phyloP scores from a whole-genome alignment of 2,888 invertebrate species.

The Eristalis intricaria region DNA sequence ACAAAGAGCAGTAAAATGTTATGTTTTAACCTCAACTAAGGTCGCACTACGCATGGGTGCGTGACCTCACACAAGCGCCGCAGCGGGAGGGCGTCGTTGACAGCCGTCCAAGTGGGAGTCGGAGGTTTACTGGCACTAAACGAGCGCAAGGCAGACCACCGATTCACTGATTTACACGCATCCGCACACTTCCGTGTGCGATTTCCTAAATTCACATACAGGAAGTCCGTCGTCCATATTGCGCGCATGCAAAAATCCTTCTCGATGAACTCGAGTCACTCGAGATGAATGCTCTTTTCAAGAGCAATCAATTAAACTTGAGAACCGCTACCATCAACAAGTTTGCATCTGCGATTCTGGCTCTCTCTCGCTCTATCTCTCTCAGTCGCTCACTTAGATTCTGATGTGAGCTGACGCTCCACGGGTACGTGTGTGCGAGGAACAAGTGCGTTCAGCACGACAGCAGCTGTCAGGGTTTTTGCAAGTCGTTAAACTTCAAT shows the following conservation, averaged over 20 bases:
- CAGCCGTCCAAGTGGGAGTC: conserved; percentile 25
- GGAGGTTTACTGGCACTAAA: not conserved
- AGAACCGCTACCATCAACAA: conserved; percentile 52
- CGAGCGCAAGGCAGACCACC: conserved; percentile 41
- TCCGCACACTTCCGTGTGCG: conserved; percentile 41
- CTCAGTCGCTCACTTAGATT: conserved; percentile 34
- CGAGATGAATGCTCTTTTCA: conserved; percentile 62
- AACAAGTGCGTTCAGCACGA: conserved; percentile 34
- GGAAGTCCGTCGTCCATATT: conserved; percentile 49
- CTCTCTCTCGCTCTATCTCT: not conserved
- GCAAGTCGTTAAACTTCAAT: conserved; percentile 49
- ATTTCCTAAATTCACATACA: conserved; percentile 1
- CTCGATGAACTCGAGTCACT: conserved; percentile 41
- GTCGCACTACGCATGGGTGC: conserved; percentile 48
- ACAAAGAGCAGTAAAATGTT: conserved; percentile 17
- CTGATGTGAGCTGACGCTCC: conserved; percentile 23
- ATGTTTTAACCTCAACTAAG: conserved; percentile 57
- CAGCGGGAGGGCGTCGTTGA: not conserved
- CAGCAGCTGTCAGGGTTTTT: conserved; percentile 11
- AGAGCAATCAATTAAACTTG: conserved; percentile 68
- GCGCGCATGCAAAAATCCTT: conserved; percentile 43
- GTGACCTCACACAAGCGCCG: conserved; percentile 34
- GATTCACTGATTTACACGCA: conserved; percentile 3
- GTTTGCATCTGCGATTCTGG: conserved; percentile 16
- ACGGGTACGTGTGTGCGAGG: not conserved